A percentile compares a stretch with the other conserved stretches of the same genome.
phyloP scores from a whole-genome alignment of 2,888 invertebrate genomes.

The Tortrix viridana region DNA sequence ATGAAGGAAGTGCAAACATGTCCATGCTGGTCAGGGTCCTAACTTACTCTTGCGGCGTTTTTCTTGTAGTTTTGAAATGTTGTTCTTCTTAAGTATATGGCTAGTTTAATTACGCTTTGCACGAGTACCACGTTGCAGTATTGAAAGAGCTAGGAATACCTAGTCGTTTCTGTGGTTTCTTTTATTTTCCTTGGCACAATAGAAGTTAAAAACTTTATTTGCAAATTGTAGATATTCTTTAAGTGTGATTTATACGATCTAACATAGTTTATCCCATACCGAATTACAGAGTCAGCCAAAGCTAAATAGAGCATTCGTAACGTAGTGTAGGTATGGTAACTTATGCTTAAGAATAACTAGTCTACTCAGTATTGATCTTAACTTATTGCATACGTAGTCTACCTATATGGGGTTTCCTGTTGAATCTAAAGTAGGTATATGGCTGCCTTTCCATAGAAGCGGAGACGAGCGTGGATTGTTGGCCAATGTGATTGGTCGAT shows the following conservation, averaged over 20 bases:
- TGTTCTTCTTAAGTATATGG: no score
- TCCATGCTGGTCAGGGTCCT: no score
- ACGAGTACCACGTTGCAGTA: background rate
- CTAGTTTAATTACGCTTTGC: no score
- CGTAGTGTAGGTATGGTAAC: constrained; percentile 1
- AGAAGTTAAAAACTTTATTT: constrained; percentile 6
- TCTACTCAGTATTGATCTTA: constrained; percentile 10
- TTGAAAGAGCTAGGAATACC: background rate
- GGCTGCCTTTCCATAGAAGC: no score
- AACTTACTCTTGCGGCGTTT: no score
- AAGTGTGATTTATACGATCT: constrained; percentile 1
- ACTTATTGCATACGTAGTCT: constrained; percentile 25
- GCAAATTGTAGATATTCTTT: constrained; percentile 6
- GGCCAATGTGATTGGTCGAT: no score
- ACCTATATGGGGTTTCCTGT: constrained; percentile 18
- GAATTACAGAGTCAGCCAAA: constrained; percentile 10
- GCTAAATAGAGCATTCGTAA: constrained; percentile 16
- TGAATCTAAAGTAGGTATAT: constrained; percentile 13
- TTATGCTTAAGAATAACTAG: constrained; percentile 15
- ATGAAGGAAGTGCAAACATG: no score
- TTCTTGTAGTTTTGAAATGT: no score
- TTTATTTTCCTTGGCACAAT: constrained; percentile 5
- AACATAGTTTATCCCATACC: constrained; percentile 5
- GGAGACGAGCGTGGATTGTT: no score
- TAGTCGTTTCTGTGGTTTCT: background rate